phyloP scores from a whole-genome alignment of 2,888 invertebrate species.

The Herminia tarsipennalis region DNA sequence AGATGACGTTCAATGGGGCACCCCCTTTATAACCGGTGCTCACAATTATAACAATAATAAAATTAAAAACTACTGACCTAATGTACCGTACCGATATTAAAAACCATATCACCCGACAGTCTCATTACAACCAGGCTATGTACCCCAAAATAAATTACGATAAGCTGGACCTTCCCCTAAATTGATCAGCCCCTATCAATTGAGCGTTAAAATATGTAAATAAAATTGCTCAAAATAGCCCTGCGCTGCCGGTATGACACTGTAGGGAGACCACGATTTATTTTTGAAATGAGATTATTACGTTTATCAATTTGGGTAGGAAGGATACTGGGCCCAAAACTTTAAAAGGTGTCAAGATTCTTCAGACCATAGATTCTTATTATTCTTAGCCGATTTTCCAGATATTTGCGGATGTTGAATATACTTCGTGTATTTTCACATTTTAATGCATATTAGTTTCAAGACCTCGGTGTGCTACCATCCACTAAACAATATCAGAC shows the following conservation, averaged over 20 bases:
- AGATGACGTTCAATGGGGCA: no score
- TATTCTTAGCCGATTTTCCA: no score
- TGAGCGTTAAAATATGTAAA: slow-evolving; percentile 82
- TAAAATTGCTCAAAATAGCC: slow-evolving; percentile 76
- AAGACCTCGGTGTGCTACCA: no score
- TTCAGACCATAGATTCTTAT: neutral
- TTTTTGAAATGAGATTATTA: slow-evolving; percentile 7
- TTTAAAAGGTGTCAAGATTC: neutral
- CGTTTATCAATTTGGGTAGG: neutral
- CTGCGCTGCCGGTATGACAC: slow-evolving; percentile 52
- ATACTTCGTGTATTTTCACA: no score
- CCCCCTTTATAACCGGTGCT: neutral
- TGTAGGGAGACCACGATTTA: slow-evolving; percentile 48
- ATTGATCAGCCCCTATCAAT: slow-evolving; percentile 81
- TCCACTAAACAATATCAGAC: no score
- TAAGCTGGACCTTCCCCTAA: slow-evolving; percentile 54
- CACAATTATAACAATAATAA: neutral
- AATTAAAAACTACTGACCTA: neutral
- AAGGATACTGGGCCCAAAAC: neutral
- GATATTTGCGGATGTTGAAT: no score
- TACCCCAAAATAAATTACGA: slow-evolving; percentile 40
- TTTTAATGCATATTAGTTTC: no score
- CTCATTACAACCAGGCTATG: slow-evolving; percentile 17
- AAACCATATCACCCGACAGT: slow-evolving; percentile 12
- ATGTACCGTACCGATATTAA: neutral